These are phyloP conservation scores for Cotesia typhae DNA, from an alignment of 1,140 invertebrate species.

Conservation along the genomic window DNA sequence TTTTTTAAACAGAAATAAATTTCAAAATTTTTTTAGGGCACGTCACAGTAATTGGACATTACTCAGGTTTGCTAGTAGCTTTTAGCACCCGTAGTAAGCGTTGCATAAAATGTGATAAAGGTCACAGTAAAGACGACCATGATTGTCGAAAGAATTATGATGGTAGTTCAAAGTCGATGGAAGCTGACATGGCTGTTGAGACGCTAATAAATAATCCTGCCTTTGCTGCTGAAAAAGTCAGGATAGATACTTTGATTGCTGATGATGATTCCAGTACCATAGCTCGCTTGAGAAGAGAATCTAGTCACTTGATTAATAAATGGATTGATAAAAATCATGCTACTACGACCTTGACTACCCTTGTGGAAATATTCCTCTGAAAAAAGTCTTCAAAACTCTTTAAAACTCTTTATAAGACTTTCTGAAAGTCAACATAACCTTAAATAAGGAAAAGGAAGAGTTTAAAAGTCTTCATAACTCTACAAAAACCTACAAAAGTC, in stretches of 20 bases:
- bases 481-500: too few relatives aligned
- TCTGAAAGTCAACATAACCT: too few relatives aligned
- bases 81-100: slow-evolving; percentile 26
- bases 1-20: not conserved
- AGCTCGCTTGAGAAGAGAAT: slow-evolving; percentile 13
- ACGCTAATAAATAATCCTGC: slow-evolving; percentile 21
- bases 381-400: too few relatives aligned
- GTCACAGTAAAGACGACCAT: slow-evolving; percentile 15
- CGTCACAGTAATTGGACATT: slow-evolving; percentile 28
- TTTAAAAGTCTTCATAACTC: too few relatives aligned
- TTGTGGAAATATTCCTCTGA: too few relatives aligned
- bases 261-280: slow-evolving; percentile 35
- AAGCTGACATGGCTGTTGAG: slow-evolving; percentile 23
- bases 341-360: slow-evolving; percentile 2
- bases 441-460: too few relatives aligned
- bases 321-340: slow-evolving; percentile 35
- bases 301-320: slow-evolving; percentile 26
- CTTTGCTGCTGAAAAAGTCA: slow-evolving; percentile 17
- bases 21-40: slow-evolving; percentile 25
- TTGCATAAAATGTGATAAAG: slow-evolving; percentile 22
- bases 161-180: slow-evolving; percentile 30
- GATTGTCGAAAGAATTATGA: slow-evolving; percentile 31
- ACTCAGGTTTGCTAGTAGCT: slow-evolving; percentile 19
- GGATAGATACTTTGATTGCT: slow-evolving; percentile 24
- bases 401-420: too few relatives aligned